phyloP scores from a whole-genome alignment of 2,113 vertebrate species.

The Cebidichthys violaceus region DNA sequence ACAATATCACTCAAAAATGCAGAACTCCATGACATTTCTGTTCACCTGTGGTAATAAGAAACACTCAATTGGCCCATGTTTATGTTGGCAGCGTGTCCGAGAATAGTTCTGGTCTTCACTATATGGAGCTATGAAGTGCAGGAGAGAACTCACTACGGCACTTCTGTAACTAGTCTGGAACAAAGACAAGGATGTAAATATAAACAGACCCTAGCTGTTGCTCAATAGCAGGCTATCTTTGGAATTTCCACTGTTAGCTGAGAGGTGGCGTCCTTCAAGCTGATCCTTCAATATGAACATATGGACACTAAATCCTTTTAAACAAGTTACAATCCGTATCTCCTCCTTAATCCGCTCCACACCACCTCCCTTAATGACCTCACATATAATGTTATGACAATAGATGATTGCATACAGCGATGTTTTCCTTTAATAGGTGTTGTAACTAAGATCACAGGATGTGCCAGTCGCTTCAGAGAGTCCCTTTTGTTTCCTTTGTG shows the following conservation, averaged over 20 bases:
- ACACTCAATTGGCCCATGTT: conserved; percentile 19
- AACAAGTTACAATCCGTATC: conserved; percentile 13
- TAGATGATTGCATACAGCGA: conserved; percentile 41
- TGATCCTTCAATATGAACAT: conserved; percentile 46
- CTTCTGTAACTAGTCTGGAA: conserved; percentile 25
- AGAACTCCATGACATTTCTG: neutral
- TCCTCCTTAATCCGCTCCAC: conserved; percentile 8
- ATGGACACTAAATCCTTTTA: conserved; percentile 45
- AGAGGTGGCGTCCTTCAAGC: conserved; percentile 18
- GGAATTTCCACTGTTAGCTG: conserved; percentile 10
- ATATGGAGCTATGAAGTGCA: conserved; percentile 11
- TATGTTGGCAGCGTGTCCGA: neutral
- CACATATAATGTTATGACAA: conserved; percentile 23
- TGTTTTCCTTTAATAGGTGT: conserved; percentile 5
- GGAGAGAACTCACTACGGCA: conserved; percentile 46
- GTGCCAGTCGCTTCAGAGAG: neutral
- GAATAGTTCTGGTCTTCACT: conserved; percentile 25
- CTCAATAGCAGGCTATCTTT: conserved; percentile 31
- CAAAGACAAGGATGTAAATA: conserved; percentile 55
- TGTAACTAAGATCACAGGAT: neutral
- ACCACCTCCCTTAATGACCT: conserved; percentile 22
- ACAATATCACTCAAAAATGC: neutral
- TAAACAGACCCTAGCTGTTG: conserved; percentile 56
- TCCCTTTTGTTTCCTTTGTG: neutral
- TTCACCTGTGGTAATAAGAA: conserved; percentile 24